phyloP scores from a whole-genome alignment of 1,140 invertebrate genomes.

The Papilio glaucus region DNA sequence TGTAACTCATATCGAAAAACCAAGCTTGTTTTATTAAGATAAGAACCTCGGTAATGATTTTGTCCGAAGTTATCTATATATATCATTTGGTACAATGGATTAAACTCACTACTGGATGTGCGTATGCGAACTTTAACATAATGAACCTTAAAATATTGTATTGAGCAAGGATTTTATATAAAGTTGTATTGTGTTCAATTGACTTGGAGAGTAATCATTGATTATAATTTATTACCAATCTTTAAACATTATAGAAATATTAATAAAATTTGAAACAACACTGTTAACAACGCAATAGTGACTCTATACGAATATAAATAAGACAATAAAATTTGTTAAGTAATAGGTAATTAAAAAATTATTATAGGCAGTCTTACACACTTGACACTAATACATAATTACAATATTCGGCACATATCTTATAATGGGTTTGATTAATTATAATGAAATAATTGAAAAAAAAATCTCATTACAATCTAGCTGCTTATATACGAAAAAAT shows the following conservation, averaged over 20 bases:
- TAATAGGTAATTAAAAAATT: not conserved
- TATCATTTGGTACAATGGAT: not conserved
- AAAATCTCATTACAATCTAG: not conserved
- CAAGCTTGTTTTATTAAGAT: too few relatives aligned
- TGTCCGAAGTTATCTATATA: not conserved
- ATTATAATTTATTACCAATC: too few relatives aligned
- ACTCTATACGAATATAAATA: conserved; percentile 15
- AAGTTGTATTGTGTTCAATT: not conserved
- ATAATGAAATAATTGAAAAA: not conserved
- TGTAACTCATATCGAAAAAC: too few relatives aligned
- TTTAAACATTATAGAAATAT: conserved; percentile 7
- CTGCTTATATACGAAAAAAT: not conserved
- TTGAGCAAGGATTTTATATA: not conserved
- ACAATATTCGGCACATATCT: not conserved
- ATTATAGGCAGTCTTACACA: conserved; percentile 9
- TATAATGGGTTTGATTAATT: not conserved
- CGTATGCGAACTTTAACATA: too few relatives aligned
- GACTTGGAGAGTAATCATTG: conserved; percentile 7
- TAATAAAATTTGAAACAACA: conserved; percentile 6
- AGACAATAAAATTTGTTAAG: conserved; percentile 5
- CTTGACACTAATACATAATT: not conserved
- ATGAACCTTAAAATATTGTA: not conserved
- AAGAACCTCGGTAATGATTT: too few relatives aligned
- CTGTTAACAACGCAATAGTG: conserved; percentile 4
- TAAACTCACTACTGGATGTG: not conserved